phyloP scores from a whole-genome alignment of 2,113 vertebrate species.

The Triplophysa tibetana region DNA sequence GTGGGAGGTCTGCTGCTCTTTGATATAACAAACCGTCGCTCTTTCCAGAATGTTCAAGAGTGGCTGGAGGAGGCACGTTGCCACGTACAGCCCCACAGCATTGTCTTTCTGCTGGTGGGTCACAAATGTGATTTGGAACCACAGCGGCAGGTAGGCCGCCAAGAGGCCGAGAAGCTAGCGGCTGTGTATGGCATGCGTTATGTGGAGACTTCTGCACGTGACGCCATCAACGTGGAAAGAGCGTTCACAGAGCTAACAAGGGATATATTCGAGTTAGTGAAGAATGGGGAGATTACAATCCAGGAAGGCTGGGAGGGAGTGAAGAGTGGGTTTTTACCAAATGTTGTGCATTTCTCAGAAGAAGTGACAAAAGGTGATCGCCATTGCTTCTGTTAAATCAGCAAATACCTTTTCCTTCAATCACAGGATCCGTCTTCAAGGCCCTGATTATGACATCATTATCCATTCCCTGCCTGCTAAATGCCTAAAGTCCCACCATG shows the following conservation, averaged over 20 bases:
- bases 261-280: slow-evolving; percentile 94
- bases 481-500: slow-evolving; percentile 31
- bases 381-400: slow-evolving; percentile 85
- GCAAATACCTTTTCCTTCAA: slow-evolving; percentile 12
- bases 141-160: slow-evolving; percentile 89
- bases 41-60: slow-evolving; percentile 94
- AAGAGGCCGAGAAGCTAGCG: slow-evolving; percentile 94
- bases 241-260: slow-evolving; percentile 94
- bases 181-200: slow-evolving; percentile 90
- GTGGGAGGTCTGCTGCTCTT: slow-evolving; percentile 96
- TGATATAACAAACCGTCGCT: slow-evolving; percentile 96
- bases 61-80: slow-evolving; percentile 89
- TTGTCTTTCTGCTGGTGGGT: slow-evolving; percentile 92
- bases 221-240: slow-evolving; percentile 96
- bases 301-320: slow-evolving; percentile 98
- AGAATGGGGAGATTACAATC: slow-evolving; percentile 91
- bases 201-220: slow-evolving; percentile 92
- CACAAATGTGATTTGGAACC: slow-evolving; percentile 97
- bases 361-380: slow-evolving; percentile 86
- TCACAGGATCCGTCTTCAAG: slow-evolving; percentile 32
- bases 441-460: slow-evolving; percentile 8
- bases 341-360: slow-evolving; percentile 87
- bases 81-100: slow-evolving; percentile 93
- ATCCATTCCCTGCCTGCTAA: slow-evolving; percentile 46
- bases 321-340: slow-evolving; percentile 95